A percentile compares a stretch with the other conserved stretches of the same genome.
Conservation (phyloP, 2,888 invertebrate genomes). For the Synergus gifuensis region DNA sequence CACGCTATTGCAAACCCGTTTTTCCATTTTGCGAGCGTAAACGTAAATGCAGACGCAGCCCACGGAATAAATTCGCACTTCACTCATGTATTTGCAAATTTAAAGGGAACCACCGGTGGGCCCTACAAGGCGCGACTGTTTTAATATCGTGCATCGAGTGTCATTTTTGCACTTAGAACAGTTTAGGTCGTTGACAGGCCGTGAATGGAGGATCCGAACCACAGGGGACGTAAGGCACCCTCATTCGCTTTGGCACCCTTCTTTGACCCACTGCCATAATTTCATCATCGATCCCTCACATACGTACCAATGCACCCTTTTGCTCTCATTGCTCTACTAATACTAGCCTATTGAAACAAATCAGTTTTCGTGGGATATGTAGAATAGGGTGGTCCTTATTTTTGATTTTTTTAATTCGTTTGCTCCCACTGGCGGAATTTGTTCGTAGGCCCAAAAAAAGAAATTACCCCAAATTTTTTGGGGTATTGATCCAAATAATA, state of each 20-base stretch:
- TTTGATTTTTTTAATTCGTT: too few species aligned
- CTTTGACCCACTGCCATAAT: constrained; percentile 71
- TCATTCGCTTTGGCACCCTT: constrained; percentile 56
- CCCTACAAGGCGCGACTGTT: constrained; percentile 65
- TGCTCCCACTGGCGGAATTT: too few species aligned
- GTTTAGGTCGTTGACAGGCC: constrained; percentile 31
- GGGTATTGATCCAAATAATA: too few species aligned
- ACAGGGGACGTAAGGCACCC: constrained; percentile 51
- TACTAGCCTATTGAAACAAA: neutral
- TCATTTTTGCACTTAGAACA: constrained; percentile 16
- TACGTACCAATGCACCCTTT: constrained; percentile 44
- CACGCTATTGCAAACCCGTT: constrained; percentile 62
- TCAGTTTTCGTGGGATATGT: neutral
- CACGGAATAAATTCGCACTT: constrained; percentile 72
- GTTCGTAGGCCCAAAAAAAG: too few species aligned
- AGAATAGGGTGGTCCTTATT: too few species aligned
- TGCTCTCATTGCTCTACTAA: neutral
- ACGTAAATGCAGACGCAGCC: constrained; percentile 55
- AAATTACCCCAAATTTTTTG: too few species aligned
- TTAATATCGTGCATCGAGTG: constrained; percentile 63
- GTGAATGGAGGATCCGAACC: constrained; percentile 16
- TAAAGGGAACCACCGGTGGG: constrained; percentile 64
- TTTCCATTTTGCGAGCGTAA: constrained; percentile 67
- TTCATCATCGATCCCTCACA: constrained; percentile 71
- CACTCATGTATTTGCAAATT: constrained; percentile 72